A percentile compares a stretch with the other conserved stretches of the same genome.
Evolutionary conservation across 2,113 vertebrate genomes (phyloP).

Genomic region (Trematomus loennbergii): DNA sequence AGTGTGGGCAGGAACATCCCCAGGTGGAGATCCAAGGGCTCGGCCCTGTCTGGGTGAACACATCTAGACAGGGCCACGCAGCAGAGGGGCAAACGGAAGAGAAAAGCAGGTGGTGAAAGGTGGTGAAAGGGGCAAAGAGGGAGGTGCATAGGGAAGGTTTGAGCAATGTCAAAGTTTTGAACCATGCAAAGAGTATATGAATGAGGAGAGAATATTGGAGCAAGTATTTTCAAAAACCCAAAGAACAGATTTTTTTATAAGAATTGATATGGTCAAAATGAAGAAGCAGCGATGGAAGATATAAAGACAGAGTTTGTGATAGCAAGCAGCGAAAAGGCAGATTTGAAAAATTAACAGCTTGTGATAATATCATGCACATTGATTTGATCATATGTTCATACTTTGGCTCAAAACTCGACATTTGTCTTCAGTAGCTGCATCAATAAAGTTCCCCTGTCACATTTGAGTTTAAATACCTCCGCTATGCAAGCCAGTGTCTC

Average conservation of each 20-base stretch:
- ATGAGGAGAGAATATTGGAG: neutral
- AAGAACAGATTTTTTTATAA: neutral
- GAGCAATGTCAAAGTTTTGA: slow-evolving; percentile 1
- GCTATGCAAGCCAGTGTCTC: neutral
- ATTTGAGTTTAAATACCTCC: neutral
- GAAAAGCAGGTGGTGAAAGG: slow-evolving; percentile 39
- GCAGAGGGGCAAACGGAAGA: slow-evolving; percentile 43
- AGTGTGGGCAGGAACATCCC: slow-evolving; percentile 99
- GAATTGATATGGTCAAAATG: slow-evolving; percentile 10
- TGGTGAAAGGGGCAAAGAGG: slow-evolving; percentile 7
- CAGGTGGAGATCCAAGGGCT: slow-evolving; percentile 96
- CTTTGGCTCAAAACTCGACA: slow-evolving; percentile 1
- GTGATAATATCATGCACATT: slow-evolving; percentile 67
- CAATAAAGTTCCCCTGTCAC: neutral
- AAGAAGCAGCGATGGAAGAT: neutral
- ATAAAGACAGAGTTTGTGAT: neutral
- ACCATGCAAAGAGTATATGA: neutral
- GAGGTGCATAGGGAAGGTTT: neutral
- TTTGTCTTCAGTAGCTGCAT: neutral
- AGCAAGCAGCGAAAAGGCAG: slow-evolving; percentile 15
- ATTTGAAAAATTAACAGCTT: slow-evolving; percentile 65
- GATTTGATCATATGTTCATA: slow-evolving; percentile 25
- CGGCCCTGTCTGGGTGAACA: slow-evolving; percentile 90
- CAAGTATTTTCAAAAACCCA: slow-evolving; percentile 39
- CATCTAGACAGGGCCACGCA: slow-evolving; percentile 83